Evolutionary conservation across 35 echinoderm and acorn worm genomes (phyloP).

Genomic region (Diadema setosum): DNA sequence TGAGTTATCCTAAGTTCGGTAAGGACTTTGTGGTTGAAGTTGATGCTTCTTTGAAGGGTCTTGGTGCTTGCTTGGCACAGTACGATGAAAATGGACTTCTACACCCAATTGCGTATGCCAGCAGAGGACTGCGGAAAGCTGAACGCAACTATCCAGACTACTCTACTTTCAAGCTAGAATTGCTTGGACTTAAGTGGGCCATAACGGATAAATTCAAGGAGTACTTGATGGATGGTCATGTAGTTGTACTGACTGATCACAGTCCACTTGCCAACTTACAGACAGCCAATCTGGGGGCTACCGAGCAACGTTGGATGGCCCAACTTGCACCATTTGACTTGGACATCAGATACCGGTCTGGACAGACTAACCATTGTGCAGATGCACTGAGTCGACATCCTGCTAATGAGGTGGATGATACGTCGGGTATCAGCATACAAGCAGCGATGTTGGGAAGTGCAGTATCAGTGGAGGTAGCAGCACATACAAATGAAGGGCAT

Average conservation of each 20-base stretch:
- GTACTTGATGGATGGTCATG: constrained; percentile 19
- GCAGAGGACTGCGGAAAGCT: constrained; percentile 28
- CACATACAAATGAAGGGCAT: no score
- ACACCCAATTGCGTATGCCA: constrained; percentile 51
- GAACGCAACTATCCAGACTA: constrained; percentile 31
- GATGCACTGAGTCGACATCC: constrained; percentile 46
- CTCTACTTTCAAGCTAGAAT: constrained; percentile 44
- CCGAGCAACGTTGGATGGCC: constrained; percentile 38
- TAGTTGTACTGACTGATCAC: constrained; percentile 37
- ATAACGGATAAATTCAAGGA: constrained; percentile 43
- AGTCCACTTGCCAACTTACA: constrained; percentile 41
- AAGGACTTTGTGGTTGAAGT: constrained; percentile 30
- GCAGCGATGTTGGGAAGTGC: no score
- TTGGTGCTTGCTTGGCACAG: constrained; percentile 33
- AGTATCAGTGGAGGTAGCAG: no score
- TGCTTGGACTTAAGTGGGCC: constrained; percentile 48
- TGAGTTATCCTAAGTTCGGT: constrained; percentile 32
- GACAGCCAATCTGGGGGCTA: constrained; percentile 41
- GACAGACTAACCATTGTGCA: constrained; percentile 18
- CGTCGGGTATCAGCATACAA: no score
- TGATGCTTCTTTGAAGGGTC: constrained; percentile 36
- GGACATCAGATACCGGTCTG: constrained; percentile 38
- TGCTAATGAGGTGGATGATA: neutral
- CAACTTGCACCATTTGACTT: constrained; percentile 32
- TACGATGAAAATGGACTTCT: neutral